Percentiles rank a stretch among this genome's conserved stretches.
phyloP scores from a whole-genome alignment of 2,113 vertebrate species.

The Xiphias gladius region DNA sequence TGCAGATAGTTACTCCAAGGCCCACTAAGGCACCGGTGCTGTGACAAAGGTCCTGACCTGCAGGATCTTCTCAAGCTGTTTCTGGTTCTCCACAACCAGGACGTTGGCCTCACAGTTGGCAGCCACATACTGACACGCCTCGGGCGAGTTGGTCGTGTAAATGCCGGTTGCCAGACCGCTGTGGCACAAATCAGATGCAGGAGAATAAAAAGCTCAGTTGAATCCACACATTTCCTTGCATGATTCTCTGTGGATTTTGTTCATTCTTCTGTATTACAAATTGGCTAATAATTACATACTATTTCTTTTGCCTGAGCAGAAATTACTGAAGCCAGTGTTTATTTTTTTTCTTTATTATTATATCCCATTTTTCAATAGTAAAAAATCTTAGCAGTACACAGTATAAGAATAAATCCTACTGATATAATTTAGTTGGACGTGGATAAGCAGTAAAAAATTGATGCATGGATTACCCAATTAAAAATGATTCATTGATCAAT shows the following conservation, averaged over 20 bases:
- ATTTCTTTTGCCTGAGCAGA: background rate
- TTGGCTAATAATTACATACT: background rate
- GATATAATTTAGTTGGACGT: too few species aligned
- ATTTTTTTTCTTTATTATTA: background rate
- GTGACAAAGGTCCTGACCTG: slow-evolving; percentile 70
- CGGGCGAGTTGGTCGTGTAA: slow-evolving; percentile 85
- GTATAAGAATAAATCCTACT: too few species aligned
- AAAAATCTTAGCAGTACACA: too few species aligned
- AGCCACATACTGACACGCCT: slow-evolving; percentile 85
- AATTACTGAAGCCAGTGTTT: background rate
- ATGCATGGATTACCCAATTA: background rate
- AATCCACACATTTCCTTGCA: background rate
- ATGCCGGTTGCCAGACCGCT: slow-evolving; percentile 85
- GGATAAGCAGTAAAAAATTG: background rate
- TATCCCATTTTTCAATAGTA: too few species aligned
- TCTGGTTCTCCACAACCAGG: slow-evolving; percentile 85
- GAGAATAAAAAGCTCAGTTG: background rate
- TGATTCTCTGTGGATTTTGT: too few species aligned
- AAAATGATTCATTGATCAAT: background rate
- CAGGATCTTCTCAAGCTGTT: slow-evolving; percentile 86
- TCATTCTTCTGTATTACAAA: background rate
- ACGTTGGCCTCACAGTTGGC: slow-evolving; percentile 82
- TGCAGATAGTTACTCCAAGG: background rate
- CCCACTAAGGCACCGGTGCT: background rate
- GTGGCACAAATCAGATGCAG: slow-evolving; percentile 5